A percentile compares a stretch with the other conserved stretches of the same genome.
Conservation (phyloP, 2,888 invertebrate species). For the Epiperipatus broadwayi region DNA sequence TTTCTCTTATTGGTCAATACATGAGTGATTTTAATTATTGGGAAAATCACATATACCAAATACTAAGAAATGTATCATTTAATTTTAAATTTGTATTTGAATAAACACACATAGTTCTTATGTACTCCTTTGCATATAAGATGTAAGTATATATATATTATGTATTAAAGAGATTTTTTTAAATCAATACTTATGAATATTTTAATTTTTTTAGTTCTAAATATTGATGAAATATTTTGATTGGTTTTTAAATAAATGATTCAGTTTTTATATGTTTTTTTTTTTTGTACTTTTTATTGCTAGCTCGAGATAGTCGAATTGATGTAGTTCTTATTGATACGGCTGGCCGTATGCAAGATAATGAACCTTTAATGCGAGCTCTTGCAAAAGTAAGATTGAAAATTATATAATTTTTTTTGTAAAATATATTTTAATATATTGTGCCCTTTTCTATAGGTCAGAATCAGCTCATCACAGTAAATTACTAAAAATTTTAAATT, state of each 20-base stretch:
- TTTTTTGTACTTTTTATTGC: conserved; percentile 17
- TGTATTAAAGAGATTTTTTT: too few relatives aligned
- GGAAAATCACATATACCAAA: too few relatives aligned
- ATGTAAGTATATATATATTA: too few relatives aligned
- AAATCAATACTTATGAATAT: too few relatives aligned
- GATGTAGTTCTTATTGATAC: conserved; percentile 96
- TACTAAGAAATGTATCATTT: too few relatives aligned
- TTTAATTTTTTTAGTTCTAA: too few relatives aligned
- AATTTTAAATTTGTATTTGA: too few relatives aligned
- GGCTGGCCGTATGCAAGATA: conserved; percentile 99
- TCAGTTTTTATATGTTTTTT: conserved; percentile 1
- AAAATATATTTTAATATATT: background rate
- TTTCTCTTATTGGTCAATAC: too few relatives aligned
- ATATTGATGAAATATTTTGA: background rate
- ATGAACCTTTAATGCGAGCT: conserved; percentile 95
- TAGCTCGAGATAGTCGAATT: conserved; percentile 49
- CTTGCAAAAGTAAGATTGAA: conserved; percentile 49
- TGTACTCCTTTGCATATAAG: too few relatives aligned
- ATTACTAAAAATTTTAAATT: background rate
- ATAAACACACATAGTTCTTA: too few relatives aligned
- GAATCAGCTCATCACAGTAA: background rate
- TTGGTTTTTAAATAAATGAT: conserved; percentile 4
- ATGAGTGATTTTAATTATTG: too few relatives aligned
- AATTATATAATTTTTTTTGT: conserved; percentile 15
- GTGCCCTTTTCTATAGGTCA: background rate